These are phyloP conservation scores for Drosophila bunnanda DNA, from an alignment of 2,888 invertebrate species.

Conservation along the genomic window DNA sequence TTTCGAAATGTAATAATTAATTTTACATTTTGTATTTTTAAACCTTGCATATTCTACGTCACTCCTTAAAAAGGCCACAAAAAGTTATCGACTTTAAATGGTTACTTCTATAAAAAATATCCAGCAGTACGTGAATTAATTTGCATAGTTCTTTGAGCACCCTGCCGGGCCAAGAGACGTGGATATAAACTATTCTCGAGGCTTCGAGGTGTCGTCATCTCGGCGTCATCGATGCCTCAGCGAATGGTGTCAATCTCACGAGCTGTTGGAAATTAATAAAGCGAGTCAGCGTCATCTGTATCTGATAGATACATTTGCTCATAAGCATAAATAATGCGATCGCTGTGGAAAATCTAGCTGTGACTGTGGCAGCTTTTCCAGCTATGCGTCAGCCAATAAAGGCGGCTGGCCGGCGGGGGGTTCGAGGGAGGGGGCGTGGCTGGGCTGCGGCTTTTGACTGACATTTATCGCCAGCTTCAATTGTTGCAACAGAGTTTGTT, in stretches of 20 bases:
- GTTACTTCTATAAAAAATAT: background rate
- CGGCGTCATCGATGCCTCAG: constrained; percentile 59
- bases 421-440: constrained; percentile 54
- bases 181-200: constrained; percentile 22
- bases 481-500: constrained; percentile 55
- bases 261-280: constrained; percentile 58
- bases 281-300: constrained; percentile 59
- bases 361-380: constrained; percentile 57
- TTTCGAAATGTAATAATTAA: background rate
- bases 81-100: constrained; percentile 15
- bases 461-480: constrained; percentile 76
- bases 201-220: constrained; percentile 34
- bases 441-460: constrained; percentile 62
- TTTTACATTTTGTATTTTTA: background rate
- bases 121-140: constrained; percentile 25
- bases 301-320: constrained; percentile 76
- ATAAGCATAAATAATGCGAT: constrained; percentile 79
- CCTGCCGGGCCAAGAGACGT: constrained; percentile 15
- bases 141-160: constrained; percentile 39
- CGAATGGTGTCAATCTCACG: constrained; percentile 72
- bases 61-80: background rate
- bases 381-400: constrained; percentile 48
- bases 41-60: background rate
- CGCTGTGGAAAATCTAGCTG: constrained; percentile 71
- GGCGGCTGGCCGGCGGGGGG: background rate